Conservation (phyloP, 1,140 invertebrate genomes). For the Magallana angulata region DNA sequence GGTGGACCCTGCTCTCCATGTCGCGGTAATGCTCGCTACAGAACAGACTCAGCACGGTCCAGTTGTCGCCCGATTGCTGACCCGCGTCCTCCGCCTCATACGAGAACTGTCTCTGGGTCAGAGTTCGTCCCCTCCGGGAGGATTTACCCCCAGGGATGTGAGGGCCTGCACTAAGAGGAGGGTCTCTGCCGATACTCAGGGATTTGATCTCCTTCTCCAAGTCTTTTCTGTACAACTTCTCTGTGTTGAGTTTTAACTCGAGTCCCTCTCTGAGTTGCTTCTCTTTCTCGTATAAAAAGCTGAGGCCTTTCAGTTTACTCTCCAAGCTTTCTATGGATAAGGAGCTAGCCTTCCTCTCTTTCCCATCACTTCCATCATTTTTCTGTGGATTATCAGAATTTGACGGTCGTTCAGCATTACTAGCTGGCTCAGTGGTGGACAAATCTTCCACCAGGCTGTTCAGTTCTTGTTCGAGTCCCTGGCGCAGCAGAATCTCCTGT, state of each 20-base stretch:
- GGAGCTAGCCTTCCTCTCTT: not conserved
- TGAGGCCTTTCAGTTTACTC: constrained; percentile 6
- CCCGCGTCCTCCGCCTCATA: not conserved
- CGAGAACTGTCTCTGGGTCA: not conserved
- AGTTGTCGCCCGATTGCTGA: not conserved
- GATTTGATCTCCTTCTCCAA: constrained; percentile 34
- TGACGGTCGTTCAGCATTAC: too few relatives aligned
- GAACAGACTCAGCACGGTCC: not conserved
- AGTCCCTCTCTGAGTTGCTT: not conserved
- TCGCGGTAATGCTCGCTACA: constrained; percentile 2
- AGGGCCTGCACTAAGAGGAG: not conserved
- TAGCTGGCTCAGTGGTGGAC: not conserved
- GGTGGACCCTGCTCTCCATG: not conserved
- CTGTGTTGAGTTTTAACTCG: not conserved
- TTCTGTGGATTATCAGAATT: not conserved
- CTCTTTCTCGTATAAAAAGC: constrained; percentile 21
- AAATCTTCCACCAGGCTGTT: constrained; percentile 16
- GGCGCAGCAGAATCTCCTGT: constrained; percentile 46
- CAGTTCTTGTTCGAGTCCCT: constrained; percentile 60
- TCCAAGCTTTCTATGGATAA: not conserved
- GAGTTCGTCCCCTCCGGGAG: not conserved
- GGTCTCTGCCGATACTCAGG: not conserved
- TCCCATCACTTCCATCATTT: not conserved
- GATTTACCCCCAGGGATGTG: not conserved
- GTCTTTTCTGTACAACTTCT: constrained; percentile 11